Percentiles rank a stretch among this genome's conserved stretches.
Conservation (phyloP, 2,113 vertebrate genomes). For the Chaetura pelagica region DNA sequence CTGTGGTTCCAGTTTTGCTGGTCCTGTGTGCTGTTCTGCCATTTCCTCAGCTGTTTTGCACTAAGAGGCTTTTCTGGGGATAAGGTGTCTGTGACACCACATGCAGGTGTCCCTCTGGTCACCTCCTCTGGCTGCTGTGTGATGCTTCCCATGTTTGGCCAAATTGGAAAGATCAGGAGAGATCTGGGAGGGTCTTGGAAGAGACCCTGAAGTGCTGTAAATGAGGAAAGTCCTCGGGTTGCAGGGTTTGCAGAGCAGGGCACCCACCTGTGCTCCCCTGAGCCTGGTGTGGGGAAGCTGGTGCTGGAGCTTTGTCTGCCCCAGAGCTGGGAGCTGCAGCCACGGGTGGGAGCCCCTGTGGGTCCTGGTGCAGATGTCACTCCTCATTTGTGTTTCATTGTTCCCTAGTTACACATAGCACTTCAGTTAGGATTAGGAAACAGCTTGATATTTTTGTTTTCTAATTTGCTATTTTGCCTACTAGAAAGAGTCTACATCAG, state of each 20-base stretch:
- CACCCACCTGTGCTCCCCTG: not conserved
- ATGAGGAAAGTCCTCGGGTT: rapidly evolving
- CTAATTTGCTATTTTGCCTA: constrained; percentile 47
- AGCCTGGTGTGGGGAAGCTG: rapidly evolving
- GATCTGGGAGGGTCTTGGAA: not conserved
- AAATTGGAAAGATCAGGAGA: not conserved
- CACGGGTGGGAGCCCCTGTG: no score
- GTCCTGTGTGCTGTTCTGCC: no score
- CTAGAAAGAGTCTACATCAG: constrained; percentile 35
- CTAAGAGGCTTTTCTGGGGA: no score
- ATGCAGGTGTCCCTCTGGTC: not conserved
- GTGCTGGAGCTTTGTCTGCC: not conserved
- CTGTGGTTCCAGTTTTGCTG: not conserved
- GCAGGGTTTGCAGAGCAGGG: not conserved
- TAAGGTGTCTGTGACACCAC: no score
- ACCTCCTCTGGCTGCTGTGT: not conserved
- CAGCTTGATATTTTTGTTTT: constrained; percentile 35
- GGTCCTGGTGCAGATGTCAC: not conserved
- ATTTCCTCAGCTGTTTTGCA: rapidly evolving
- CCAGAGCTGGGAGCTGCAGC: not conserved
- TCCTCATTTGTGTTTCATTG: not conserved
- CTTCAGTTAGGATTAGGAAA: not conserved
- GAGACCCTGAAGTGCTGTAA: no score
- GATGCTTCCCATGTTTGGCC: not conserved
- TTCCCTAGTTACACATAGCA: not conserved